Conservation (phyloP, 2,797 vertebrate genomes). For the Notamacropus eugenii region DNA sequence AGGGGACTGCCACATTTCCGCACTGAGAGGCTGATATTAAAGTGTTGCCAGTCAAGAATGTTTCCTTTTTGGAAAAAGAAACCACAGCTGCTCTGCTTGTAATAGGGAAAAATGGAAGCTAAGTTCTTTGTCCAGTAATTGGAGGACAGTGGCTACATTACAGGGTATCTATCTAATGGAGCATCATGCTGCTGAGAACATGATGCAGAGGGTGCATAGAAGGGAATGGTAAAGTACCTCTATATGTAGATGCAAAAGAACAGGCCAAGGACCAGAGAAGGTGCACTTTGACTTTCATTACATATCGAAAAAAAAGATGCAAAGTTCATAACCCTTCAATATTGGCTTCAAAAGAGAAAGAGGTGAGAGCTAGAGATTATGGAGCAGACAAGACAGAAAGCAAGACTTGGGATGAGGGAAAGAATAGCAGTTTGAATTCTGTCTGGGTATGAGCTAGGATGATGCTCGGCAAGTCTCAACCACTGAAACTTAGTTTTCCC, state of each 20-base stretch:
- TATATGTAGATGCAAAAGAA: no score
- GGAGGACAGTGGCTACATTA: background rate
- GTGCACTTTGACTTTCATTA: no score
- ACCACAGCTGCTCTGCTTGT: background rate
- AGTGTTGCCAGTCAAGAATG: background rate
- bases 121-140: background rate
- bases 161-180: background rate
- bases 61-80: conserved; percentile 17
- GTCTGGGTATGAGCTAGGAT: no score
- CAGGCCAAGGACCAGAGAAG: no score
- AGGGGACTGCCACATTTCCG: background rate
- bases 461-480: background rate
- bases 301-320: no score
- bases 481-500: background rate
- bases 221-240: background rate
- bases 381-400: no score
- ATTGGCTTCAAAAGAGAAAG: no score
- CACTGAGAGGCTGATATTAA: background rate
- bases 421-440: background rate
- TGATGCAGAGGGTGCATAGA: background rate
- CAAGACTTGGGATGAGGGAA: no score
- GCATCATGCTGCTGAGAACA: background rate
- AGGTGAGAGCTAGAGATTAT: no score
- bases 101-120: background rate
- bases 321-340: no score